Evolutionary conservation across 23 tunicate species (phyloP).

Genomic region (Aplidium turbinatum): DNA sequence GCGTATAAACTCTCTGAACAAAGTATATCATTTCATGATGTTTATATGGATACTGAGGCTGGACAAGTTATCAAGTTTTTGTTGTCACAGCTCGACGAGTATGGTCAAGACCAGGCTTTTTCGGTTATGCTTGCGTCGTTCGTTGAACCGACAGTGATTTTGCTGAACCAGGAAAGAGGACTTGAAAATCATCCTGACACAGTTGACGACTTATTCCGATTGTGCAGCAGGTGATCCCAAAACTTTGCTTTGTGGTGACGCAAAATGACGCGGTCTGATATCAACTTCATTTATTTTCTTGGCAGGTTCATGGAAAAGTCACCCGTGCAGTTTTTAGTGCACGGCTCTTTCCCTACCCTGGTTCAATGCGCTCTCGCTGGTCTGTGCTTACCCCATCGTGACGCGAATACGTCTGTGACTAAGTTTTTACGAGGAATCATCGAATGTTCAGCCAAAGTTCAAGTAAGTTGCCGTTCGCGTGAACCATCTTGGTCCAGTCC

Average conservation of each 20-base stretch:
- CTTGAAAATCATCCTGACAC: slow-evolving; percentile 87
- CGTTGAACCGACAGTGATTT: slow-evolving; percentile 57
- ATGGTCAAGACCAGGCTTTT: slow-evolving; percentile 59
- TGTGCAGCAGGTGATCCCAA: slow-evolving; percentile 62
- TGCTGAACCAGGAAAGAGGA: slow-evolving; percentile 76
- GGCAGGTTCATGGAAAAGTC: slow-evolving; percentile 75
- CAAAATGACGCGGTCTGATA: not conserved
- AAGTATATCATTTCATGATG: too few species aligned
- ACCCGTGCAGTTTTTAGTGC: slow-evolving; percentile 66
- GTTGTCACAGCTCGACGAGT: slow-evolving; percentile 81
- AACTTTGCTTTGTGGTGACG: not conserved
- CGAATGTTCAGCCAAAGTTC: slow-evolving; percentile 31
- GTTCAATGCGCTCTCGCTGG: slow-evolving; percentile 80
- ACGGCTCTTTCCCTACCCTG: slow-evolving; percentile 59
- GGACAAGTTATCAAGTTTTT: slow-evolving; percentile 1
- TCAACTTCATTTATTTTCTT: not conserved
- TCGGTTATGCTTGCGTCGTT: slow-evolving; percentile 67
- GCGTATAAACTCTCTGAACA: too few species aligned
- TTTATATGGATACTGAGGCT: too few species aligned
- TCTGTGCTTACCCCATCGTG: slow-evolving; percentile 73
- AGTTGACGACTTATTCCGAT: slow-evolving; percentile 92
- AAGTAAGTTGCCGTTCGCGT: slow-evolving; percentile 55
- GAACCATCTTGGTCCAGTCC: too few species aligned
- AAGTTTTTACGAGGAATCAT: slow-evolving; percentile 79
- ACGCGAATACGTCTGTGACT: slow-evolving; percentile 86